phyloP scores from a whole-genome alignment of 2,797 vertebrate species.

The Tragopan temminckii region DNA sequence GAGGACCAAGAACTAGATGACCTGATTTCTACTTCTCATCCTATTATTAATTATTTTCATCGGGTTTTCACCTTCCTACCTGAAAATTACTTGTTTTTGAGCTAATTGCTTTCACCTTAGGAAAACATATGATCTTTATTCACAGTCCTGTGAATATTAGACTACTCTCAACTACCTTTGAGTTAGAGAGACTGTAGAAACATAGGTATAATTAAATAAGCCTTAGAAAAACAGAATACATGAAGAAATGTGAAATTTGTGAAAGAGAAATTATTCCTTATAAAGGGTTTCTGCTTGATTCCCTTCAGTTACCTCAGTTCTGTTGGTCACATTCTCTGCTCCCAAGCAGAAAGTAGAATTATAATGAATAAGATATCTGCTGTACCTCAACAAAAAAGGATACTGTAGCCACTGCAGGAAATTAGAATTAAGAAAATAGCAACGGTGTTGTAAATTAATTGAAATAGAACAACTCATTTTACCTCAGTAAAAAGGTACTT shows the following conservation, averaged over 20 bases:
- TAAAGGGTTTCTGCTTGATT: background rate
- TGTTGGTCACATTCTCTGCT: background rate
- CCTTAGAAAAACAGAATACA: background rate
- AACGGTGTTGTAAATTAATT: background rate
- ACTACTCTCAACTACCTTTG: background rate
- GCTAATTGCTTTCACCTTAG: conserved; percentile 22
- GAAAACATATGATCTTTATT: background rate
- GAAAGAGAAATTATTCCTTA: background rate
- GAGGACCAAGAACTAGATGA: conserved; percentile 17
- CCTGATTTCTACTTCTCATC: background rate
- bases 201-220: background rate
- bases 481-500: background rate
- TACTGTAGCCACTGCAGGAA: background rate
- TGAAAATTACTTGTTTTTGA: conserved; percentile 24
- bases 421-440: background rate
- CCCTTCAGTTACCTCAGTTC: background rate
- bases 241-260: background rate
- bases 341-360: background rate
- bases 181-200: background rate
- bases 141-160: background rate
- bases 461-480: background rate
- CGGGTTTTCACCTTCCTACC: conserved; percentile 2
- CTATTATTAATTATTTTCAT: conserved; percentile 13
- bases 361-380: background rate
- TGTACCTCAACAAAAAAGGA: background rate